These are phyloP conservation scores for Enoplosus armatus DNA, from an alignment of 2,797 vertebrate species.

Conservation along the genomic window DNA sequence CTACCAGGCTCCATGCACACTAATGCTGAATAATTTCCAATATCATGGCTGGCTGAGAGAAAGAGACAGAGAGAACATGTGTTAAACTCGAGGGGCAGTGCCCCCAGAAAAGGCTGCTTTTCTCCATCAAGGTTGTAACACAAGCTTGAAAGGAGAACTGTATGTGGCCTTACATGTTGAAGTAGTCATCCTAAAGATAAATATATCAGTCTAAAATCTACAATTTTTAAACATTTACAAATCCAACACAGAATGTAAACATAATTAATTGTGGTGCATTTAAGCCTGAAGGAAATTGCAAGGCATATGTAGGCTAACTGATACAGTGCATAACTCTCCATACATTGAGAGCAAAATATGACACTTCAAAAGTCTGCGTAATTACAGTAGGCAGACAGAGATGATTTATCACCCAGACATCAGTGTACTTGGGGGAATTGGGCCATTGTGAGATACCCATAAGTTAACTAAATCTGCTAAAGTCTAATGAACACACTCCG, in stretches of 20 bases:
- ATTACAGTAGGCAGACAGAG: conserved; percentile 65
- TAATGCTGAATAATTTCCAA: conserved; percentile 73
- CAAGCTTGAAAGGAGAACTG: conserved; percentile 31
- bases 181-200: conserved; percentile 40
- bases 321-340: conserved; percentile 28
- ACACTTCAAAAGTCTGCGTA: conserved; percentile 61
- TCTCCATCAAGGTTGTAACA: conserved; percentile 16
- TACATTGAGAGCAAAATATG: conserved; percentile 54
- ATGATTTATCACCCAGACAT: conserved; percentile 76
- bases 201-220: conserved; percentile 42
- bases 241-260: conserved; percentile 50
- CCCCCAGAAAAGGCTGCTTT: conserved; percentile 3
- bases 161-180: conserved; percentile 29
- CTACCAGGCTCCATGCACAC: conserved; percentile 48
- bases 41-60: conserved; percentile 65
- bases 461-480: conserved; percentile 75
- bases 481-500: conserved; percentile 76
- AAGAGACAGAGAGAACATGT: conserved; percentile 50
- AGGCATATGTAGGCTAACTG: conserved; percentile 28
- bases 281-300: conserved; percentile 32
- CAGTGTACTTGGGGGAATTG: conserved; percentile 59
- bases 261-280: conserved; percentile 41
- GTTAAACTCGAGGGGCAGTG: conserved; percentile 41
- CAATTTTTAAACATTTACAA: too few species aligned
- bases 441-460: conserved; percentile 63